Percentiles rank a stretch among this genome's conserved stretches.
phyloP scores from a whole-genome alignment of 2,888 invertebrate genomes.

The Lepeophtheirus nordmannii region DNA sequence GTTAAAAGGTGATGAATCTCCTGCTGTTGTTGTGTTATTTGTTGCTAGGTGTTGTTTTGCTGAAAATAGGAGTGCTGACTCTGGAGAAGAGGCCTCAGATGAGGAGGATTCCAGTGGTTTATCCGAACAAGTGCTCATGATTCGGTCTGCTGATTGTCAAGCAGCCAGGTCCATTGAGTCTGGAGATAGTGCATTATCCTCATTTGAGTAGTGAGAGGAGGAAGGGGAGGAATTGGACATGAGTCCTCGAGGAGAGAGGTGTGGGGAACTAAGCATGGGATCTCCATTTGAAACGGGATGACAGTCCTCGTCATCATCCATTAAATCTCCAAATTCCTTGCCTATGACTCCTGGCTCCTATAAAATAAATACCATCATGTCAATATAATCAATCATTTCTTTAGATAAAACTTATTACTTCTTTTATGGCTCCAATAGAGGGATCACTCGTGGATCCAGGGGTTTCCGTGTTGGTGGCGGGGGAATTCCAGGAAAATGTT shows the following conservation, averaged over 20 bases:
- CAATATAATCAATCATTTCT: background rate
- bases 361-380: background rate
- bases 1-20: background rate
- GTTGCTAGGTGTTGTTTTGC: no score
- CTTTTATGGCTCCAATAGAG: background rate
- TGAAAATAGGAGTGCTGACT: no score
- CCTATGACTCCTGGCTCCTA: constrained; percentile 10
- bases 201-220: constrained; percentile 24
- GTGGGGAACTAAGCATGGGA: constrained; percentile 45
- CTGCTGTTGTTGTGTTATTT: no score
- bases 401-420: background rate
- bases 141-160: constrained; percentile 20
- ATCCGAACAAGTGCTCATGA: background rate
- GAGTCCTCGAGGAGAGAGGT: constrained; percentile 32
- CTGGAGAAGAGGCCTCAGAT: no score
- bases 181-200: constrained; percentile 24
- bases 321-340: constrained; percentile 42
- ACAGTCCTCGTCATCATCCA: constrained; percentile 44
- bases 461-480: constrained; percentile 34
- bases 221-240: constrained; percentile 24
- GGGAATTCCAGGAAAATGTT: constrained; percentile 23
- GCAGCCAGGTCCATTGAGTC: constrained; percentile 26
- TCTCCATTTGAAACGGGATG: constrained; percentile 37
- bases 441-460: background rate
- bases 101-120: background rate